Evolutionary conservation across 2,888 invertebrate species (phyloP), one percentile per base, ranked within the genome.

Genomic region (Torymus tubicola): DNA sequence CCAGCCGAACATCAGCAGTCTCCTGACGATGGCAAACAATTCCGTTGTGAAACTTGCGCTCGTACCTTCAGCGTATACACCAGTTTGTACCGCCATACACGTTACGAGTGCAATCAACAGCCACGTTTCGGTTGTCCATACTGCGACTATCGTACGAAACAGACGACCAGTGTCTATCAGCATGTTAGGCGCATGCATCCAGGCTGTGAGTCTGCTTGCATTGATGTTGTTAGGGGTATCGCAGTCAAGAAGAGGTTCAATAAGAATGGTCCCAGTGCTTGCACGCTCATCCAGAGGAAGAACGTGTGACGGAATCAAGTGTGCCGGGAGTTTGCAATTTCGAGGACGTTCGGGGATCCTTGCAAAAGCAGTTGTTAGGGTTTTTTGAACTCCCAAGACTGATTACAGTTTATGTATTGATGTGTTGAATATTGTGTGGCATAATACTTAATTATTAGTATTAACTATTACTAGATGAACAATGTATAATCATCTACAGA

Each of bases 31-130:
- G 60, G 70, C 24, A 78, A 55, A 67, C 85, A 84, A 71, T 87
- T 83, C 13, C 84, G 83, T 0, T 88, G 88, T 63, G 85, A 85
- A 0, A 85, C 82, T 3, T 91, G 91, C 81, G 85, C 86, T n/a
- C 87, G 81, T 50, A 84, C 84, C 52, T 89, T 89, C 84, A 88
- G 85, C 74, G 86, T 85, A 24, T 85, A 87, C 73, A 86, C 86
- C 31, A 88, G 87, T 83, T 84, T 89, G n/a, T 87, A 87, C 61
- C 86, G 90, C 21, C 91, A 91, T 82, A 83, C 86, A 12, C 88
- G 85, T 68, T 89, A 89, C 83, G 91, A 91, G 81, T 91, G 91
- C 81, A 89, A 89, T 24, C 87, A 88, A 79, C 86, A 86, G 24
- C 89, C 89, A 4, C 84, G 88, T 61, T 91, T 89, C 83, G 85